Evolutionary conservation across 2,113 vertebrate genomes (phyloP).

Genomic region (Narcine bancroftii): DNA sequence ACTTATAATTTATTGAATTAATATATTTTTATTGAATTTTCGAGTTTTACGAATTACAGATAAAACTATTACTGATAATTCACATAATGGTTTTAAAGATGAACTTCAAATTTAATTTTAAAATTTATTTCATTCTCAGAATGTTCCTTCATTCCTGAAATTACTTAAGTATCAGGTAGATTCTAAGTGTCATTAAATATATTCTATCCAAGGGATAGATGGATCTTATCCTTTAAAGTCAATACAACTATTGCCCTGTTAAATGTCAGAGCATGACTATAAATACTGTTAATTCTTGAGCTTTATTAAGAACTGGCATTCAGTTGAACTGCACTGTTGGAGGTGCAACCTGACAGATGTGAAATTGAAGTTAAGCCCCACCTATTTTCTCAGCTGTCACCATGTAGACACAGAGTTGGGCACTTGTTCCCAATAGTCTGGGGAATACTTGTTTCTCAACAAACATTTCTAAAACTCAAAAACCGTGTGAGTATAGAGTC

Average conservation of each 20-base stretch:
- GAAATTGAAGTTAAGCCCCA: no score
- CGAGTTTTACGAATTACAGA: not conserved
- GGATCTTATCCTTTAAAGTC: not conserved
- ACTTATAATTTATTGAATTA: not conserved
- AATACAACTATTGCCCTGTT: not conserved
- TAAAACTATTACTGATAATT: slow-evolving; percentile 8
- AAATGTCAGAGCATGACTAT: not conserved
- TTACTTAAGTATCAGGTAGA: not conserved
- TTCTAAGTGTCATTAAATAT: not conserved
- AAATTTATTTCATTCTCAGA: not conserved
- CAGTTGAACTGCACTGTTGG: not conserved
- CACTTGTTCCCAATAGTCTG: not conserved
- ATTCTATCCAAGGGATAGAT: not conserved
- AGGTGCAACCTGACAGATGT: not conserved
- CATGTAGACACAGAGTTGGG: not conserved
- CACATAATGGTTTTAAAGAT: not conserved
- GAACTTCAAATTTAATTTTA: slow-evolving; percentile 31
- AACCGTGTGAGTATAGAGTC: no score
- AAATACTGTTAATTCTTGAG: not conserved
- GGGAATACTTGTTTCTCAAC: not conserved
- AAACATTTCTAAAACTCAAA: not conserved
- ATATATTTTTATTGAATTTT: slow-evolving; percentile 24
- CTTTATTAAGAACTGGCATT: not conserved
- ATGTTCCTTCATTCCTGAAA: not conserved
- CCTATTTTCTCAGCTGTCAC: not conserved